A percentile compares a stretch with the other conserved stretches of the same genome.
These are phyloP conservation scores for Seriola dumerili DNA, from an alignment of 2,113 vertebrate species.

Conservation along the genomic window DNA sequence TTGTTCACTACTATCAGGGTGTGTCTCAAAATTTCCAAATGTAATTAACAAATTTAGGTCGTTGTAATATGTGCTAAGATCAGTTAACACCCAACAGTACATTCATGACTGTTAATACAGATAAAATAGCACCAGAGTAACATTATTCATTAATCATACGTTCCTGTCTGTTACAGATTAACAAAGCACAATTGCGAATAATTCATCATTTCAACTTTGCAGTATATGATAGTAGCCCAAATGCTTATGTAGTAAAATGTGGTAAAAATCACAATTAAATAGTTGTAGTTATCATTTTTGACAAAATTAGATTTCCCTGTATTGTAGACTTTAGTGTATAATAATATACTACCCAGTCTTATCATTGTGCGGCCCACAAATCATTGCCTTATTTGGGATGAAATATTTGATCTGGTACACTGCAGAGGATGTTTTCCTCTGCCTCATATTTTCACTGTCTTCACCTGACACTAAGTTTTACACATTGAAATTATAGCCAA, in stretches of 20 bases:
- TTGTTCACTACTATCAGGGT: background rate
- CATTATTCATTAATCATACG: no score
- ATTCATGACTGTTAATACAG: background rate
- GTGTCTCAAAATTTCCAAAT: background rate
- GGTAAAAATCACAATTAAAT: background rate
- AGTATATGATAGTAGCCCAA: background rate
- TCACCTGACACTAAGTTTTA: background rate
- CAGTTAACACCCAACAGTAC: background rate
- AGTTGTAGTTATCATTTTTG: background rate
- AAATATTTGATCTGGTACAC: background rate
- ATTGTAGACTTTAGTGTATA: background rate
- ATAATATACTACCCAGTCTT: background rate
- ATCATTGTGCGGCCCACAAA: background rate
- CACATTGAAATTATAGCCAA: background rate
- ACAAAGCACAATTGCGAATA: background rate
- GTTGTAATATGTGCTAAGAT: background rate
- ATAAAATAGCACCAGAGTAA: background rate
- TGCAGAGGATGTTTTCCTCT: background rate
- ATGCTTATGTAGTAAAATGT: background rate
- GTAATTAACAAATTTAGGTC: background rate
- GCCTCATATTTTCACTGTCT: background rate
- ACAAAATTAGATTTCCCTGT: background rate
- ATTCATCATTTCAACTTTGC: background rate
- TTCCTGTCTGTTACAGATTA: background rate
- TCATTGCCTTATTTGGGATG: slow-evolving; percentile 3